phyloP scores from a whole-genome alignment of 2,113 vertebrate genomes.

The Notiomystis cincta region DNA sequence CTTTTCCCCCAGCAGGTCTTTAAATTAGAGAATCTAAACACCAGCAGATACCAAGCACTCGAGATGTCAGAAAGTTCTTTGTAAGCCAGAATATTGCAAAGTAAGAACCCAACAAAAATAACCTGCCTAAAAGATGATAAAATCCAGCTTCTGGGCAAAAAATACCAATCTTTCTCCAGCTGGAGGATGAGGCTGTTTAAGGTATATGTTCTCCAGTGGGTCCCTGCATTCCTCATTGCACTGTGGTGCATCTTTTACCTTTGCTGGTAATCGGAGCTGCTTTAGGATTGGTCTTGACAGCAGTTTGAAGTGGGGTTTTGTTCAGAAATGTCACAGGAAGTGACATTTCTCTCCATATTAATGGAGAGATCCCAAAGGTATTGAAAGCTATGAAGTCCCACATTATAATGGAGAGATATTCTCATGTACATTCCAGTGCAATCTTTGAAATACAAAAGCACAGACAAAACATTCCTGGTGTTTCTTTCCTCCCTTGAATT shows the following conservation, averaged over 20 bases:
- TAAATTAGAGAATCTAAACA: not conserved
- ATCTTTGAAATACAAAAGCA: not conserved
- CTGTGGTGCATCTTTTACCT: not conserved
- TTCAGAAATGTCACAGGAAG: not conserved
- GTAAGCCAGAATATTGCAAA: not conserved
- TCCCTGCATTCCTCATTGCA: not conserved
- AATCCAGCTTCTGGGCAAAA: not conserved
- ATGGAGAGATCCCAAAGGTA: not conserved
- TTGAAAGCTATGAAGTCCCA: not conserved
- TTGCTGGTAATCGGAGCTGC: not conserved
- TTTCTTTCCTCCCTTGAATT: constrained; percentile 8
- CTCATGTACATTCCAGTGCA: not conserved
- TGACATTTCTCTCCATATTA: too few species aligned
- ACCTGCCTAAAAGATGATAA: not conserved
- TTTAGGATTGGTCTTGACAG: not conserved
- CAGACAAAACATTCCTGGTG: not conserved
- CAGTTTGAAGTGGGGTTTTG: not conserved
- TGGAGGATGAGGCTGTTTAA: not conserved
- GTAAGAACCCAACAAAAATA: not conserved
- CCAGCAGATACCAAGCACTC: not conserved
- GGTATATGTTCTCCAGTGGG: rapidly evolving
- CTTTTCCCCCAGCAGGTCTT: not conserved
- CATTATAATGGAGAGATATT: not conserved
- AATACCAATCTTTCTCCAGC: not conserved
- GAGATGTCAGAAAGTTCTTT: not conserved